These are phyloP conservation scores for Scortum barcoo DNA, from an alignment of 2,113 vertebrate species.

Conservation along the genomic window DNA sequence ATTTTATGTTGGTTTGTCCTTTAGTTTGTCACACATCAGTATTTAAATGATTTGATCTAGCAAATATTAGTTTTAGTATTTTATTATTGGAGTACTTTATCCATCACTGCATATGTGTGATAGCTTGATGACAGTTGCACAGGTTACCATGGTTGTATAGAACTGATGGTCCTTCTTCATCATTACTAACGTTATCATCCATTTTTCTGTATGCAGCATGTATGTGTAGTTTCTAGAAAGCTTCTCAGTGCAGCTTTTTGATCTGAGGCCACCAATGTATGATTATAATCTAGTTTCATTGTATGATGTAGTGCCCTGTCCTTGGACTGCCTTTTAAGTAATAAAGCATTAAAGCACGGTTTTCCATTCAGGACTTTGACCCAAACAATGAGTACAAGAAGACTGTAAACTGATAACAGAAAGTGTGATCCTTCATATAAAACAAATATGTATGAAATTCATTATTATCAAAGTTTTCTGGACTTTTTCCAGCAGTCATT, in stretches of 20 bases:
- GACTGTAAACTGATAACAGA: slow-evolving; percentile 28
- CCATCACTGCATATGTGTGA: background rate
- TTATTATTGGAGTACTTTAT: background rate
- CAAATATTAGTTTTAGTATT: too few species aligned
- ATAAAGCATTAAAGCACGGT: slow-evolving; percentile 31
- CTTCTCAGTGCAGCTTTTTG: background rate
- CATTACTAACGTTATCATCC: background rate
- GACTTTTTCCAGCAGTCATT: background rate
- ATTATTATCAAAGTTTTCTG: slow-evolving; percentile 10
- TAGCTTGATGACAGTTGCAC: background rate
- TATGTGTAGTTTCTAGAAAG: background rate
- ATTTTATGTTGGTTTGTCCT: too few species aligned
- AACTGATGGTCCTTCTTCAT: background rate
- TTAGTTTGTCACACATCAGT: too few species aligned
- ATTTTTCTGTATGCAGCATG: background rate
- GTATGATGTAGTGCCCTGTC: background rate
- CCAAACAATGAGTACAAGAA: slow-evolving; percentile 41
- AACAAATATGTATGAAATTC: background rate
- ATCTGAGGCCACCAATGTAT: slow-evolving; percentile 27
- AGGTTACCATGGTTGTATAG: background rate
- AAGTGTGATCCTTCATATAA: background rate
- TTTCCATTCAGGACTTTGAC: slow-evolving; percentile 57
- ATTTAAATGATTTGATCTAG: too few species aligned
- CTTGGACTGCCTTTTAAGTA: slow-evolving; percentile 26
- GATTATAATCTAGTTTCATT: slow-evolving; percentile 47